Percentiles rank a stretch among this genome's conserved stretches.
phyloP scores from a whole-genome alignment of 2,888 invertebrate species.

The Drosophila kambysellisi region DNA sequence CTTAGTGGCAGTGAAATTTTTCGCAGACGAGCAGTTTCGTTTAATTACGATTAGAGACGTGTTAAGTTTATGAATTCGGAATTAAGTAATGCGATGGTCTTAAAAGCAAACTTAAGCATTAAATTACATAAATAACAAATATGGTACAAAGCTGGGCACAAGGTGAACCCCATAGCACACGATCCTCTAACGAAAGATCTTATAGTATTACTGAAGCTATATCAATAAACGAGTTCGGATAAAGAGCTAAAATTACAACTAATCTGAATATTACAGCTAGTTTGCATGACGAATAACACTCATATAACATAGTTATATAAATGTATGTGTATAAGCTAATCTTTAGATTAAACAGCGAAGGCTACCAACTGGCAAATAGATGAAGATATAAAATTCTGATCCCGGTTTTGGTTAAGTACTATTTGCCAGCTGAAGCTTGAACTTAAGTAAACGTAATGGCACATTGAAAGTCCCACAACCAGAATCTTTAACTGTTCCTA shows the following conservation, averaged over 20 bases:
- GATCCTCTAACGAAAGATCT: background rate
- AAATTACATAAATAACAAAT: slow-evolving; percentile 55
- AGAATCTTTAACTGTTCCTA: slow-evolving; percentile 35
- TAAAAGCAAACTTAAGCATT: slow-evolving; percentile 20
- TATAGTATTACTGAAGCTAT: background rate
- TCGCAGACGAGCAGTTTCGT: background rate
- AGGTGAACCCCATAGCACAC: background rate
- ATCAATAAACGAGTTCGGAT: background rate
- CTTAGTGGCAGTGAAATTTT: background rate
- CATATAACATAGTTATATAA: slow-evolving; percentile 3
- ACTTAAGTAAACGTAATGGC: slow-evolving; percentile 75
- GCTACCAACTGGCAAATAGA: slow-evolving; percentile 4
- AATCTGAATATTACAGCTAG: background rate
- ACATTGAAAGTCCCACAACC: slow-evolving; percentile 76
- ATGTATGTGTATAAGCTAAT: slow-evolving; percentile 19
- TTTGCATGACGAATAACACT: slow-evolving; percentile 16
- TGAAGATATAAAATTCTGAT: background rate
- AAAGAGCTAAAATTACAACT: background rate
- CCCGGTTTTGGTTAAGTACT: background rate
- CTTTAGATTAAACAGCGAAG: slow-evolving; percentile 25
- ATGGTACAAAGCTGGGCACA: slow-evolving; percentile 42
- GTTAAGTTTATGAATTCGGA: background rate
- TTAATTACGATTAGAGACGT: background rate
- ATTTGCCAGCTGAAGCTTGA: slow-evolving; percentile 21
- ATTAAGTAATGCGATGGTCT: slow-evolving; percentile 2